Evolutionary conservation across 1,140 invertebrate species (phyloP).

Genomic region (Chrysoperla carnea): DNA sequence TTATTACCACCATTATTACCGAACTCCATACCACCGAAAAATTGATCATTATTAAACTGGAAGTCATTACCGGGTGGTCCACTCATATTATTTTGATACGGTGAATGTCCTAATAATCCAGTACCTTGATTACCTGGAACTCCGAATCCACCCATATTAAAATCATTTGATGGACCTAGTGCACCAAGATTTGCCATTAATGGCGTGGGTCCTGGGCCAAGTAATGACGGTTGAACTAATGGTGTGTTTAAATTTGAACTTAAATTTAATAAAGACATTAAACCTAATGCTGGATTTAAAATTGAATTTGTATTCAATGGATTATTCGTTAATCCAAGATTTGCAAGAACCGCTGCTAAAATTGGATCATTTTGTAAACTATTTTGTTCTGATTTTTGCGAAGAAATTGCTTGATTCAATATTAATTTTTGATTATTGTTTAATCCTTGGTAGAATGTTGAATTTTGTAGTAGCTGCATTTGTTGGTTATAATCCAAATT

Average conservation of each 20-base stretch:
- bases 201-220: not conserved
- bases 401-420: conserved; percentile 35
- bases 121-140: not conserved
- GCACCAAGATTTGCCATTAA: not conserved
- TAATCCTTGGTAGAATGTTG: conserved; percentile 42
- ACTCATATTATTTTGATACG: not conserved
- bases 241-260: not conserved
- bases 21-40: not conserved
- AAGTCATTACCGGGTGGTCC: not conserved
- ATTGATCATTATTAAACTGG: not conserved
- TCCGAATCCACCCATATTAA: not conserved
- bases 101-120: not conserved
- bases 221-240: not conserved
- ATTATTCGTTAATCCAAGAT: conserved; percentile 19
- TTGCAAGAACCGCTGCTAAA: conserved; percentile 34
- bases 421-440: conserved; percentile 47
- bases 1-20: not conserved
- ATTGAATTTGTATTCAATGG: not conserved
- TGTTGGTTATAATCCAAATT: conserved; percentile 27
- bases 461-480: conserved; percentile 36
- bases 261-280: not conserved
- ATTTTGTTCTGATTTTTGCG: conserved; percentile 8
- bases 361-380: conserved; percentile 16
- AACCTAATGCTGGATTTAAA: not conserved
- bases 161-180: not conserved